phyloP scores from a whole-genome alignment of 2,113 vertebrate species.

The Centropus bengalensis region DNA sequence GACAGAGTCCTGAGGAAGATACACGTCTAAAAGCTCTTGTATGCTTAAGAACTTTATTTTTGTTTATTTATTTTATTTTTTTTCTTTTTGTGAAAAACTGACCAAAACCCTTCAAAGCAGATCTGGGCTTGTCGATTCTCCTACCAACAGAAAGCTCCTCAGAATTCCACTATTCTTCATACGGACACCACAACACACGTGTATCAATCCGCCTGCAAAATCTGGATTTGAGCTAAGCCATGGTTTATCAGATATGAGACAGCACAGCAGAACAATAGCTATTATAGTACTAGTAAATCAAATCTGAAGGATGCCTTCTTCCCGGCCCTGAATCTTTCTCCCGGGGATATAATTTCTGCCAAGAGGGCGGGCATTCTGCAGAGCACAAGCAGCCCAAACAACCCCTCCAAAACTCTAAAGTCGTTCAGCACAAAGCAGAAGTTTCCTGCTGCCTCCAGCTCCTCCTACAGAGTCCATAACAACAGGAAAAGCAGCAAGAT shows the following conservation, averaged over 20 bases:
- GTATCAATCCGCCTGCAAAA: not conserved
- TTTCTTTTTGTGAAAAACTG: not conserved
- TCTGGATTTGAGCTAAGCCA: not conserved
- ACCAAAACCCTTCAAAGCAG: not conserved
- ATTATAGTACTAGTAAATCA: not conserved
- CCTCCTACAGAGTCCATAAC: not conserved
- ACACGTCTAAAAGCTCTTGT: not conserved
- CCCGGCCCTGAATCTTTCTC: not conserved
- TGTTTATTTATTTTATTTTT: no score
- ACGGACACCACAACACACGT: not conserved
- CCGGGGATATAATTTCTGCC: not conserved
- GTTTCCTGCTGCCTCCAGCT: not conserved
- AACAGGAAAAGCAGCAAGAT: not conserved
- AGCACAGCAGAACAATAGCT: not conserved
- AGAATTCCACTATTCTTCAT: not conserved
- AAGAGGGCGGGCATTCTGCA: not conserved
- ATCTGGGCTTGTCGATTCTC: not conserved
- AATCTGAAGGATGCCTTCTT: not conserved
- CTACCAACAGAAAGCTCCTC: not conserved
- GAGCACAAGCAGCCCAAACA: not conserved
- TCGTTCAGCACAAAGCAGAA: not conserved
- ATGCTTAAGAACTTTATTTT: not conserved
- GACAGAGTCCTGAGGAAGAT: not conserved
- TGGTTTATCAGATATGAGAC: not conserved
- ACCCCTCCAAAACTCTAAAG: not conserved